Base-by-base conservation (phyloP, 2,797 vertebrate genomes). In the Mionectes olivaceus region DNA sequence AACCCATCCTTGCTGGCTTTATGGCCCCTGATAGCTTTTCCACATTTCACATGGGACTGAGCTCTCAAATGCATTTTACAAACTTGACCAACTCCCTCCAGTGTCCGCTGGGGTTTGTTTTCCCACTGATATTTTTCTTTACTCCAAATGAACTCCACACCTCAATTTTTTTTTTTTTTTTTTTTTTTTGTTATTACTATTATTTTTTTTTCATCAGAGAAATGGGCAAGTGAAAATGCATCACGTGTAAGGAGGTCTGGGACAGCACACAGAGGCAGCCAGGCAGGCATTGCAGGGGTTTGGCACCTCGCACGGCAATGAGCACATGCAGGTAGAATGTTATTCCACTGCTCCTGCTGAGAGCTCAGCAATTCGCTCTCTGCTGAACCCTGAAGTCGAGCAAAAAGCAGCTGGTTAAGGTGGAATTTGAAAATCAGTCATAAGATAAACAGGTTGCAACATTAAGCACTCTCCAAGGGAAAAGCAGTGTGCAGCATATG, bases 361-460 rank as follows among this genome's bases (percentile, higher is more conserved):
- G 94, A 0, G 0, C 80, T 49, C 53, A 0, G 92, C 64, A 32
- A 11, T 55, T 56, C 4, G 3, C 56, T 55, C 74, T 73, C 89
- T 30, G 46, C 71, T 52, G 85, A 89, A 57, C 88, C 86, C 91
- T 50, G 23, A 75, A 80, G 74, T 18, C 3, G 1, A 90, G 83
- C n/a, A 35, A 82, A 94, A 95, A 89, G 91, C 94, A 97, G 94
- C 92, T 96, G 94, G 87, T 75, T 94, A 87, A 92, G 90, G 92
- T 96, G 93, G 91, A 83, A 96, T 95, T 21, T 55, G 87, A 91
- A 96, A 95, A 97, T 92, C 86, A 91, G 85, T 94, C 91, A 87
- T 87, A 95, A 91, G 94, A 95, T 96, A 97, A 96, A 96, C 96
- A 97, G 92, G 96, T 95, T 96, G 93, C 87, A 95, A 73, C 70